phyloP scores from a whole-genome alignment of 2,113 vertebrate genomes.

The Limanda limanda region DNA sequence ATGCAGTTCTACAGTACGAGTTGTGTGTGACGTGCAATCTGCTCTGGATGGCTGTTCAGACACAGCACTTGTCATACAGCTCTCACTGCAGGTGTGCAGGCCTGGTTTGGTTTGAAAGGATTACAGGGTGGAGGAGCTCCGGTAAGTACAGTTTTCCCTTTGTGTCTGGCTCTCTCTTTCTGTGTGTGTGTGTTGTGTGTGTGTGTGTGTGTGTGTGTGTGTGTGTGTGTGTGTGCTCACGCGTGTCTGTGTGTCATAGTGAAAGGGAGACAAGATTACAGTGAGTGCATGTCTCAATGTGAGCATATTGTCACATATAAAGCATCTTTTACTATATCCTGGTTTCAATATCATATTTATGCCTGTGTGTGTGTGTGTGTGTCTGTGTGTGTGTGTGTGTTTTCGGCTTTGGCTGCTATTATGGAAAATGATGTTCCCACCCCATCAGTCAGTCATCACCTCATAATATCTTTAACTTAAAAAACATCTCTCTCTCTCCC shows the following conservation, averaged over 20 bases:
- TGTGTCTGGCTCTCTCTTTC: slow-evolving; percentile 47
- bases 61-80: slow-evolving; percentile 34
- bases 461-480: slow-evolving; percentile 25
- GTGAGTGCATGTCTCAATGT: slow-evolving; percentile 13
- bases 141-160: slow-evolving; percentile 60
- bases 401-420: background rate
- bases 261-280: slow-evolving; percentile 9
- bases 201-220: background rate
- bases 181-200: slow-evolving; percentile 10
- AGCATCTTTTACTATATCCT: background rate
- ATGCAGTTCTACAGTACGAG: background rate
- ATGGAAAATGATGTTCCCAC: slow-evolving; percentile 19
- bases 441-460: slow-evolving; percentile 34
- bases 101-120: slow-evolving; percentile 54
- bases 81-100: slow-evolving; percentile 59
- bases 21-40: slow-evolving; percentile 26
- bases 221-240: background rate
- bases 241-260: background rate
- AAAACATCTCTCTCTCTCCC: too few relatives aligned
- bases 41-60: slow-evolving; percentile 3
- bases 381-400: background rate
- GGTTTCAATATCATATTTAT: background rate
- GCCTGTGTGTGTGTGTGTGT: background rate
- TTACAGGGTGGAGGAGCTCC: slow-evolving; percentile 60
- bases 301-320: background rate